Percentiles rank a stretch among this genome's conserved stretches.
Evolutionary conservation across 2,888 invertebrate species (phyloP).

Genomic region (Sphaerophoria taeniata): DNA sequence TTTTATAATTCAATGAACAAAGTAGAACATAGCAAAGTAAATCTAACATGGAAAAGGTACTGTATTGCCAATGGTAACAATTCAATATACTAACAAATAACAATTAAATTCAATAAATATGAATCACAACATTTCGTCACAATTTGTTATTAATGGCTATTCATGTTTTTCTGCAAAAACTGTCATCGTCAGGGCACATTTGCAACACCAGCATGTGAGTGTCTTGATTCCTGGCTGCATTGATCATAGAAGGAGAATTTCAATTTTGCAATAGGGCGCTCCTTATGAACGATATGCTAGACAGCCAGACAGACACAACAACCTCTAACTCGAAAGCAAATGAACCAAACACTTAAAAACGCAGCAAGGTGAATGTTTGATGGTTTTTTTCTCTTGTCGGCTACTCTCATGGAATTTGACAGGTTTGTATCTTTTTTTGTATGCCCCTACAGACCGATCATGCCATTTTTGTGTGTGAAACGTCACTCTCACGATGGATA

Average conservation of each 20-base stretch:
- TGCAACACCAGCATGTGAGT: too few relatives aligned
- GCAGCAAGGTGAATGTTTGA: constrained; percentile 30
- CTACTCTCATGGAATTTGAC: constrained; percentile 15
- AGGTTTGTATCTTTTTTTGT: not conserved
- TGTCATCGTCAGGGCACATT: too few relatives aligned
- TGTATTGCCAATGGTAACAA: too few relatives aligned
- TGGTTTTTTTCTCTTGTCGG: constrained; percentile 13
- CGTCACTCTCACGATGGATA: constrained; percentile 31
- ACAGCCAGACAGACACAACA: constrained; percentile 5
- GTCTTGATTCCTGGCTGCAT: too few relatives aligned
- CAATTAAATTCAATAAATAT: too few relatives aligned
- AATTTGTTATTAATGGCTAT: constrained; percentile 72
- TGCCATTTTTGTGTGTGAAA: constrained; percentile 30
- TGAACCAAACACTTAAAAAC: not conserved
- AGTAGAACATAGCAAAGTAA: too few relatives aligned
- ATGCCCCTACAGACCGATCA: not conserved
- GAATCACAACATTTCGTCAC: constrained; percentile 71
- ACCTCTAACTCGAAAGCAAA: constrained; percentile 11
- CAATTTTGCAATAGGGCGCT: constrained; percentile 24
- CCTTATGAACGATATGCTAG: constrained; percentile 7
- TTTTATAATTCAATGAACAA: too few relatives aligned
- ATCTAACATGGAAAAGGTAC: too few relatives aligned
- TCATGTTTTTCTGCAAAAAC: too few relatives aligned
- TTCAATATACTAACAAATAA: too few relatives aligned
- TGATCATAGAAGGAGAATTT: constrained; percentile 24